Evolutionary conservation across 2,888 invertebrate species (phyloP), one percentile per base, ranked within the genome.

Genomic region (Lepidonotus clava): DNA sequence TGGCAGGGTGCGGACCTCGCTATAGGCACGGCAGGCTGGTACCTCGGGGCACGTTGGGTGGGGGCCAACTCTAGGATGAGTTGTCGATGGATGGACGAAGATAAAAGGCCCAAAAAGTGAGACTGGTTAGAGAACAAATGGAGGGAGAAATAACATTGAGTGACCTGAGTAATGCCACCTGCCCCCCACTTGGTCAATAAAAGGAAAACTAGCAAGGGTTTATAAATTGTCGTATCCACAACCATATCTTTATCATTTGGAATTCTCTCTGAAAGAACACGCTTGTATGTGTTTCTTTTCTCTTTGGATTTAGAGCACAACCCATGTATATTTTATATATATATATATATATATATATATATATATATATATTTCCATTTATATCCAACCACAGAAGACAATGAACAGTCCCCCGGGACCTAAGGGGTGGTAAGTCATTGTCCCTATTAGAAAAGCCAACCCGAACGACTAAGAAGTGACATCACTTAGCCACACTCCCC

Each of bases 81-180:
- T 34, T 34, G 38, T 71, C 71, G 71, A 71, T 71, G 38, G 71
- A 71, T 71, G 71, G 71, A 71, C 34, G n/a, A 18, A 71, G 71
- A 71, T 71, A 36, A 71, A 71, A 71, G 71, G 38, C 11, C 36
- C 36, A 34, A 34, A 71, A 71, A 34, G 14, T 36, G 14, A 71
- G 38, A 71, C 38, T 71, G 71, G 71, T 36, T 71, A 71, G 71
- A 34, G 71, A 36, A 14, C 71, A 34, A 71, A 71, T 24, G 38
- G 71, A 71, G 71, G 38, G 71, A 71, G 71, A 71, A 71, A 71
- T 71, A 21, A 71, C 71, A 24, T 66, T 11, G 32, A 2, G 28
- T 66, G 66, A 66, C 66, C 66, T 24, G 66, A 28, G 14, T 24
- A 24, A 2, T 14, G 66, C 66, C 66, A 66, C 66, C 66, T 66